Evolutionary conservation across 2,888 invertebrate species (phyloP).

Genomic region (Hydrotaea diabolus): DNA sequence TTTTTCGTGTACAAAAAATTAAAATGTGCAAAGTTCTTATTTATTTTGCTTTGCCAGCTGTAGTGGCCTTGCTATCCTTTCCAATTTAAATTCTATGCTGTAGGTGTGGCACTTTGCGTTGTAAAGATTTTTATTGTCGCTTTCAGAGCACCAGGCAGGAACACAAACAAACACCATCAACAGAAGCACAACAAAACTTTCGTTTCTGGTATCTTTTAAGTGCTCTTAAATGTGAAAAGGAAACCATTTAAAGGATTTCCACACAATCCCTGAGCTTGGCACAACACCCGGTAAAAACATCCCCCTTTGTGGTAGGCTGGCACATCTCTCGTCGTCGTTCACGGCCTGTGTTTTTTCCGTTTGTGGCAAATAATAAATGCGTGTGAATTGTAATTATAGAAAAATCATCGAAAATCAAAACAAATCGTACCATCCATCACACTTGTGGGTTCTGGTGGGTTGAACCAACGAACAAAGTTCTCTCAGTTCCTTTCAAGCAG

Average conservation of each 20-base stretch:
- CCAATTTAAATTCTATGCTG: slow-evolving; percentile 4
- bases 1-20: too few species aligned
- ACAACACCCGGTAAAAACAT: slow-evolving; percentile 26
- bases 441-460: slow-evolving; percentile 52
- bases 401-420: slow-evolving; percentile 71
- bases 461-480: neutral
- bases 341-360: neutral
- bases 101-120: slow-evolving; percentile 59
- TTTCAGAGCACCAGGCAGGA: slow-evolving; percentile 48
- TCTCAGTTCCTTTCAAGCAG: neutral
- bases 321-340: too few species aligned
- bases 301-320: slow-evolving; percentile 43
- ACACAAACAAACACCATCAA: slow-evolving; percentile 46
- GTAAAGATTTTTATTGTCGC: slow-evolving; percentile 53
- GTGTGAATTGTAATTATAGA: slow-evolving; percentile 78
- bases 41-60: neutral
- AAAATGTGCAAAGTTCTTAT: too few species aligned
- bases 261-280: slow-evolving; percentile 38
- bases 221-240: slow-evolving; percentile 78
- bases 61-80: neutral
- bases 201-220: slow-evolving; percentile 76
- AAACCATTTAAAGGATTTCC: slow-evolving; percentile 75
- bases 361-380: slow-evolving; percentile 58
- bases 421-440: slow-evolving; percentile 47
- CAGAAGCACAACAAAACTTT: slow-evolving; percentile 47